Percentiles rank a stretch among this genome's conserved stretches.
Conservation (phyloP, 2,888 invertebrate genomes). For the Polyploca ridens region DNA sequence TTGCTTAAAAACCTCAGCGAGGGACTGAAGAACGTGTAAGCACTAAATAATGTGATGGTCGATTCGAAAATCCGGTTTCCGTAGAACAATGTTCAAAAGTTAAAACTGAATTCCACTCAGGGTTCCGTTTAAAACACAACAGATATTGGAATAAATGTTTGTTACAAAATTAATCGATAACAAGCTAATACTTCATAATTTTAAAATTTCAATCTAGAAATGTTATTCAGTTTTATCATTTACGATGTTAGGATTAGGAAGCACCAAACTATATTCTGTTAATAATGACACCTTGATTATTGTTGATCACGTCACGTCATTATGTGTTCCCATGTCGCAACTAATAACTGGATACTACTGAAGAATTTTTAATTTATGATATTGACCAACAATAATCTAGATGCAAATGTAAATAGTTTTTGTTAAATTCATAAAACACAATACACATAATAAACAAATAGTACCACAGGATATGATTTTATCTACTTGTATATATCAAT, state of each 20-base stretch:
- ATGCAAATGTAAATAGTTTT: background rate
- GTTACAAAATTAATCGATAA: too few relatives aligned
- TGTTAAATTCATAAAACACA: background rate
- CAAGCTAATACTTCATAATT: too few relatives aligned
- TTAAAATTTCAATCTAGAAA: background rate
- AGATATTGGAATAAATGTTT: background rate
- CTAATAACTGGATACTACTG: too few relatives aligned
- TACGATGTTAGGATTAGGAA: conserved; percentile 4
- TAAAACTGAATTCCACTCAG: conserved; percentile 12
- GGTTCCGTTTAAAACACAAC: background rate
- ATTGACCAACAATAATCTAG: conserved; percentile 3
- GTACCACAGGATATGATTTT: conserved; percentile 14
- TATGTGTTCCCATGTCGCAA: too few relatives aligned
- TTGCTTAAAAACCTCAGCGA: too few relatives aligned
- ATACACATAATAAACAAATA: conserved; percentile 19
- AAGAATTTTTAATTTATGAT: background rate
- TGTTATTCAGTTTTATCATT: conserved; percentile 10
- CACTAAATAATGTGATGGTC: background rate
- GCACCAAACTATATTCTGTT: conserved; percentile 2
- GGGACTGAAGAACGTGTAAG: too few relatives aligned
- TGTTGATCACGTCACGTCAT: background rate
- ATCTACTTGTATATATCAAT: conserved; percentile 16
- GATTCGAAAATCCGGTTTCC: conserved; percentile 1
- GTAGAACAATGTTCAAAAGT: conserved; percentile 8
- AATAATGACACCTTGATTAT: background rate